These are phyloP conservation scores for Lutra lutra DNA, from an alignment of 2,797 vertebrate species.

Conservation along the genomic window DNA sequence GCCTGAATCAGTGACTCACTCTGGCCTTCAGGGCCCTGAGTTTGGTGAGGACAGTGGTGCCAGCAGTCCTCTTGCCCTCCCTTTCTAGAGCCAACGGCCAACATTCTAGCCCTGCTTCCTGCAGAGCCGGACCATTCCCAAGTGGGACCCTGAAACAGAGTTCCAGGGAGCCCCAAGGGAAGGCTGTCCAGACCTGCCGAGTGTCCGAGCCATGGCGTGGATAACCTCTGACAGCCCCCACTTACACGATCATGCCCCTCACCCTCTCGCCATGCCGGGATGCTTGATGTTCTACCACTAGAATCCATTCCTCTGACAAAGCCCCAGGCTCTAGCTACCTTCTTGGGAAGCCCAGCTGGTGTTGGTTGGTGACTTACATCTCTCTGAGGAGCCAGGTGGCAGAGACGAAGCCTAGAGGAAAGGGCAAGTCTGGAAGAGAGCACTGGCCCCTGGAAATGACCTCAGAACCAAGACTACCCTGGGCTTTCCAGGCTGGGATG, in stretches of 20 bases:
- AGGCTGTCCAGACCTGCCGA: not conserved
- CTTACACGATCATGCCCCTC: not conserved
- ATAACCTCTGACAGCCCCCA: not conserved
- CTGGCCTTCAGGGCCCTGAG: not conserved
- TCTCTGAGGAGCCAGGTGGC: not conserved
- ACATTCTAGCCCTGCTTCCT: not conserved
- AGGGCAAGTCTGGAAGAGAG: not conserved
- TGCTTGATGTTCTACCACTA: too few relatives aligned
- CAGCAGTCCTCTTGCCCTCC: not conserved
- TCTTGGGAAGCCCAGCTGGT: not conserved
- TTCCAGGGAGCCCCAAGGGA: not conserved
- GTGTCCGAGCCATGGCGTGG: not conserved
- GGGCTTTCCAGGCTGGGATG: not conserved
- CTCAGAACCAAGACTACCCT: not conserved
- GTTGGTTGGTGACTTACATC: not conserved
- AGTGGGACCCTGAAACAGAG: not conserved
- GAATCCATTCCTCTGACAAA: not conserved
- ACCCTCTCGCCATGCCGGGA: fast-evolving
- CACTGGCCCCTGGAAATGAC: not conserved
- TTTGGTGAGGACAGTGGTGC: not conserved
- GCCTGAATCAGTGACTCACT: not conserved
- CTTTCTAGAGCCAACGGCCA: not conserved
- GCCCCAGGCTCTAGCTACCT: not conserved
- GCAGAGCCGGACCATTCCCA: not conserved
- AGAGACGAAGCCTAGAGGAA: not conserved